Evolutionary conservation across 2,113 vertebrate genomes (phyloP).

Genomic region (Strigops habroptila): DNA sequence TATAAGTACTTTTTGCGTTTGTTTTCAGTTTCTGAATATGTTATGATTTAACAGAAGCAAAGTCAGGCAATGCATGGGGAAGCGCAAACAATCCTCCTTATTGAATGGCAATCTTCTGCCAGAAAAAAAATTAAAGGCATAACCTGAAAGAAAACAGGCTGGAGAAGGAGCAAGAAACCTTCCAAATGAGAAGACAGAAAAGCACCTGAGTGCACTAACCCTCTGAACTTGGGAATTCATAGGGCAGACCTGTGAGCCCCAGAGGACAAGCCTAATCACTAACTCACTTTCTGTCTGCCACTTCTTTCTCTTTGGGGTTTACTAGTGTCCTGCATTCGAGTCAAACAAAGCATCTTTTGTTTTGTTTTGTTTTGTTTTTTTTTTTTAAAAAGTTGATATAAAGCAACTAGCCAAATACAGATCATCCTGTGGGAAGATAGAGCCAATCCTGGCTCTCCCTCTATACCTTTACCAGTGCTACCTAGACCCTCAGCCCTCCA

Average conservation of each 20-base stretch:
- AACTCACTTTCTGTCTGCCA: not conserved
- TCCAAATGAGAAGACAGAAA: not conserved
- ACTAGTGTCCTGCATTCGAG: not conserved
- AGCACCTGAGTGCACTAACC: not conserved
- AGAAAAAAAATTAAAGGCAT: not conserved
- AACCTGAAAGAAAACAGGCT: not conserved
- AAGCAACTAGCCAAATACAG: not conserved
- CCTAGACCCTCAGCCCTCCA: not conserved
- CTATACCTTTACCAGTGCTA: not conserved
- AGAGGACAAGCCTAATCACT: not conserved
- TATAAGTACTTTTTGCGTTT: not conserved
- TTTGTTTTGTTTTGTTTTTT: not conserved
- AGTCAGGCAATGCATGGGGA: not conserved
- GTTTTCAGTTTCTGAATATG: not conserved
- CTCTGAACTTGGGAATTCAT: not conserved
- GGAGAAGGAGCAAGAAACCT: not conserved
- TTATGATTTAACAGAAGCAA: not conserved
- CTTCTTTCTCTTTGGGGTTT: not conserved
- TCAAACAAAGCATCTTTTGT: rapidly evolving
- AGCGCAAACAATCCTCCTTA: not conserved
- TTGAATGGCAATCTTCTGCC: not conserved
- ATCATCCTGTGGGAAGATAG: not conserved
- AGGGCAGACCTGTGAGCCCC: not conserved
- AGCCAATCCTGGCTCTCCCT: not conserved
- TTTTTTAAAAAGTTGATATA: not conserved